These are phyloP conservation scores for Hemistola chrysoprasaria DNA, from an alignment of 2,888 invertebrate species.

Conservation along the genomic window DNA sequence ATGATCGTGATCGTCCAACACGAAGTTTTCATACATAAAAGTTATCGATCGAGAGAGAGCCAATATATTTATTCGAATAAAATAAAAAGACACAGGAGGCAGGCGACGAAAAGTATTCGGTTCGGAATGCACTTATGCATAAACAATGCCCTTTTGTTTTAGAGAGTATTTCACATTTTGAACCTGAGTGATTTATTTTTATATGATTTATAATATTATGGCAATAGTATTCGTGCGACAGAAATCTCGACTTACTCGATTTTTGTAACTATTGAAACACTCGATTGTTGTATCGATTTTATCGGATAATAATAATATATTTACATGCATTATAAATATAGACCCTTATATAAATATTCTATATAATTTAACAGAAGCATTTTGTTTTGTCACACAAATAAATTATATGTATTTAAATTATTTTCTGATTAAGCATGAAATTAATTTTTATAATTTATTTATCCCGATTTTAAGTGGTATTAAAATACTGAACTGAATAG, in stretches of 20 bases:
- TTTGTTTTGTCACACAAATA: too few species aligned
- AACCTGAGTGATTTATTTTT: constrained; percentile 78
- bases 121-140: constrained; percentile 78
- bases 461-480: constrained; percentile 4
- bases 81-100: constrained; percentile 57
- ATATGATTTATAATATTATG: constrained; percentile 72
- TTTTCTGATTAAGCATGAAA: too few species aligned
- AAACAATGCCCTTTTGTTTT: constrained; percentile 80
- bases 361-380: too few species aligned
- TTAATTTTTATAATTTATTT: background rate
- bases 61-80: constrained; percentile 54
- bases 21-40: constrained; percentile 67
- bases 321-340: too few species aligned
- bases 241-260: constrained; percentile 16
- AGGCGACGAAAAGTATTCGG: constrained; percentile 80
- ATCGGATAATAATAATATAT: constrained; percentile 1
- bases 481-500: constrained; percentile 3
- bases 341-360: too few species aligned
- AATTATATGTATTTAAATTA: too few species aligned
- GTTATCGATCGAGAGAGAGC: constrained; percentile 62
- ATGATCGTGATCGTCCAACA: constrained; percentile 73
- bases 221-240: constrained; percentile 46
- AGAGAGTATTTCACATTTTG: constrained; percentile 81
- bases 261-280: constrained; percentile 15
- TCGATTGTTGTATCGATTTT: constrained; percentile 10